phyloP scores from a whole-genome alignment of 2,888 invertebrate genomes.

The Platerodrilus igneus region DNA sequence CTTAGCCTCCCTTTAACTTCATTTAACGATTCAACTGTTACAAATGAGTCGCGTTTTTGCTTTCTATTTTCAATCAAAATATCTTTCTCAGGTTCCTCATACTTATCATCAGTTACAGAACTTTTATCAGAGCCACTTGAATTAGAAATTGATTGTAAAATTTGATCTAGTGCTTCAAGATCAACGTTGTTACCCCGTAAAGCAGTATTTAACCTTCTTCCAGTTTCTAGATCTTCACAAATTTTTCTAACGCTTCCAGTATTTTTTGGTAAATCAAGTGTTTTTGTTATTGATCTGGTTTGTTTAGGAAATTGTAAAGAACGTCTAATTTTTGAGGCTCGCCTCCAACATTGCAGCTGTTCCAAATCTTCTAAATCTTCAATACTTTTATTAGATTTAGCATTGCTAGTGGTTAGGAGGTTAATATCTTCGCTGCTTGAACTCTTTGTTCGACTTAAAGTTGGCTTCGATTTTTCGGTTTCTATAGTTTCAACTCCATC shows the following conservation, averaged over 20 bases:
- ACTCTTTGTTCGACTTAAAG: constrained; percentile 45
- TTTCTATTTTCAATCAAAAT: constrained; percentile 28
- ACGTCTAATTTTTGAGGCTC: constrained; percentile 60
- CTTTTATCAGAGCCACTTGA: constrained; percentile 35
- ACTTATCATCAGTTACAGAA: constrained; percentile 30
- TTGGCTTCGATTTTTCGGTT: constrained; percentile 29
- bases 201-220: constrained; percentile 51
- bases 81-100: constrained; percentile 31
- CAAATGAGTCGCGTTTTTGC: constrained; percentile 49
- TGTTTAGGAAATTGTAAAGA: constrained; percentile 64
- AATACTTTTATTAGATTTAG: constrained; percentile 36
- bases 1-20: constrained; percentile 57
- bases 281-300: constrained; percentile 31
- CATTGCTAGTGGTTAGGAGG: constrained; percentile 33
- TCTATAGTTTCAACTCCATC: constrained; percentile 41
- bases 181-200: constrained; percentile 53
- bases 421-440: constrained; percentile 51
- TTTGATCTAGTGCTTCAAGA: constrained; percentile 52
- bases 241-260: constrained; percentile 54
- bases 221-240: constrained; percentile 54
- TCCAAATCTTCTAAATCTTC: constrained; percentile 43
- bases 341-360: constrained; percentile 55
- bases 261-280: constrained; percentile 46
- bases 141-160: constrained; percentile 46
- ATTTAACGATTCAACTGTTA: constrained; percentile 58